Evolutionary conservation across 2,888 invertebrate genomes (phyloP).

Genomic region (Pollenia amentaria): DNA sequence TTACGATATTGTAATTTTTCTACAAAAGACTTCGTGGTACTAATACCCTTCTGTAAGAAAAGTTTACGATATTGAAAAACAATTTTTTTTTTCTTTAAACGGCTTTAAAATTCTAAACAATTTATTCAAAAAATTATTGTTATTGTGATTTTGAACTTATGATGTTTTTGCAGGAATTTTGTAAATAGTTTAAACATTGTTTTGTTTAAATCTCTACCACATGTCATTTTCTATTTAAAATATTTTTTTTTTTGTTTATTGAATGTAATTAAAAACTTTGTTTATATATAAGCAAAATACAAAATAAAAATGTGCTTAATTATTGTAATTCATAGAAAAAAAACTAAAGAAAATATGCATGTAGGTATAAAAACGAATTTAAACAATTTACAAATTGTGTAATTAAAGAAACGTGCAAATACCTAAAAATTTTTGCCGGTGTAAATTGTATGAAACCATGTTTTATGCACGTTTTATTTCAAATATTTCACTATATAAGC

Average conservation of each 20-base stretch:
- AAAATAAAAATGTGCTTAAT: conserved; percentile 23
- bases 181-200: background rate
- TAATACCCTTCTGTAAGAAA: too few relatives aligned
- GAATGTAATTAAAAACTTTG: conserved; percentile 41
- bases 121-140: too few relatives aligned
- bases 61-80: too few relatives aligned
- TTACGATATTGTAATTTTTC: too few relatives aligned
- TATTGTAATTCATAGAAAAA: conserved; percentile 15
- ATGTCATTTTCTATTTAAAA: conserved; percentile 4
- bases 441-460: conserved; percentile 1
- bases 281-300: conserved; percentile 15
- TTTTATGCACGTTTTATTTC: conserved; percentile 7
- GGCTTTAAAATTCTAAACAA: too few relatives aligned
- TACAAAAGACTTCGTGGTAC: too few relatives aligned
- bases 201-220: background rate
- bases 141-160: too few relatives aligned
- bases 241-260: background rate
- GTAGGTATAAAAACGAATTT: background rate
- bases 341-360: background rate
- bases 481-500: conserved; percentile 8
- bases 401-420: conserved; percentile 37
- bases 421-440: conserved; percentile 34
- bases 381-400: background rate
- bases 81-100: too few relatives aligned
- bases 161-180: too few relatives aligned